Percentiles rank a stretch among this genome's conserved stretches.
phyloP scores from a whole-genome alignment of 2,113 vertebrate species.

The Psophia crepitans region DNA sequence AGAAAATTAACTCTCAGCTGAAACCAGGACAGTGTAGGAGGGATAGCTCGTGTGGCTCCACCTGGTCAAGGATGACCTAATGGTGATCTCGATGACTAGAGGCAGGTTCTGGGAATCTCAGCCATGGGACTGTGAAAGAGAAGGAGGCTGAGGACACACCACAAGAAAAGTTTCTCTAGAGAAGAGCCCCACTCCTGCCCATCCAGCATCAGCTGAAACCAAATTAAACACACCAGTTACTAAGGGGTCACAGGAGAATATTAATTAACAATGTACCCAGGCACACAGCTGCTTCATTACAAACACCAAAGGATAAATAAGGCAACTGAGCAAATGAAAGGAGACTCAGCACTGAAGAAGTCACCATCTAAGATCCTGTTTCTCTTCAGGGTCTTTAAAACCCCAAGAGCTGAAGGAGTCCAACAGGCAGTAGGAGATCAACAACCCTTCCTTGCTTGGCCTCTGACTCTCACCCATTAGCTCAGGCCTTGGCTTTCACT shows the following conservation, averaged over 20 bases:
- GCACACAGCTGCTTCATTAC: background rate
- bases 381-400: background rate
- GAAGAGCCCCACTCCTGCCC: background rate
- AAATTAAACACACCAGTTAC: background rate
- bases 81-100: background rate
- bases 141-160: background rate
- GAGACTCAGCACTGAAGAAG: background rate
- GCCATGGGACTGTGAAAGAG: background rate
- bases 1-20: too few relatives aligned
- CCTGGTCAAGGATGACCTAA: background rate
- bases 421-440: background rate
- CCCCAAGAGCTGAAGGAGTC: background rate
- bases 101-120: background rate
- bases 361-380: background rate
- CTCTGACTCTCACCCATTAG: background rate
- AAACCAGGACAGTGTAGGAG: too few relatives aligned
- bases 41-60: background rate
- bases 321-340: background rate
- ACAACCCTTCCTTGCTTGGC: background rate
- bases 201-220: background rate
- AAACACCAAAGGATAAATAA: background rate
- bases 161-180: background rate
- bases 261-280: background rate
- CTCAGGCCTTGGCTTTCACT: background rate
- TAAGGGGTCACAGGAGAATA: background rate